Percentiles rank a stretch among this genome's conserved stretches.
phyloP scores from a whole-genome alignment of 2,797 vertebrate species.

The Aselliscus stoliczkanus region DNA sequence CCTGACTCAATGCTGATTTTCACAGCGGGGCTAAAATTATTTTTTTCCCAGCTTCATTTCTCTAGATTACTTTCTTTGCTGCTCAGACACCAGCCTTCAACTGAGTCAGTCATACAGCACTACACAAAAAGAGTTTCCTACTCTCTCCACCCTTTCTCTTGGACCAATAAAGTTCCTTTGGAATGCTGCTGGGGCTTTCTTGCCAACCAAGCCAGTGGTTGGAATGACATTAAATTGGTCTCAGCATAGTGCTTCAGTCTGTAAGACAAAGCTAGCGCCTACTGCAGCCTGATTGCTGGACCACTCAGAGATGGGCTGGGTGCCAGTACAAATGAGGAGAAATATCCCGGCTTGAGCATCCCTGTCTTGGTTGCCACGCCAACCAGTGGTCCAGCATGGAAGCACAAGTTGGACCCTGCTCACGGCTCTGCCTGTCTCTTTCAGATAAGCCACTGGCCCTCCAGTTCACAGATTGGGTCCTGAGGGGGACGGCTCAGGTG shows the following conservation, averaged over 20 bases:
- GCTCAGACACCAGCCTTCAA: background rate
- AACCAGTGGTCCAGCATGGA: background rate
- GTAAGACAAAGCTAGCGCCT: background rate
- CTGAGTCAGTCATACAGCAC: conserved; percentile 41
- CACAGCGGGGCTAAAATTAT: background rate
- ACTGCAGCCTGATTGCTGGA: background rate
- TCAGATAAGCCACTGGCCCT: conserved; percentile 88
- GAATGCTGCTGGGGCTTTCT: conserved; percentile 36
- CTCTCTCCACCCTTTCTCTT: conserved; percentile 20
- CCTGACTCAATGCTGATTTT: background rate
- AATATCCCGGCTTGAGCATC: accelerated
- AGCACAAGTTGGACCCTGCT: background rate
- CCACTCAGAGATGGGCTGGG: background rate
- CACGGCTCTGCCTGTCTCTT: conserved; percentile 61
- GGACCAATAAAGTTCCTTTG: conserved; percentile 53
- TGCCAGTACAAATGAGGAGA: background rate
- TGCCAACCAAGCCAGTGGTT: conserved; percentile 36
- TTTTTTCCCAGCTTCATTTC: conserved; percentile 8
- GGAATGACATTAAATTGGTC: background rate
- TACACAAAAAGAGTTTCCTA: background rate
- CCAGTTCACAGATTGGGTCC: conserved; percentile 92
- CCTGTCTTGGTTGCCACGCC: background rate
- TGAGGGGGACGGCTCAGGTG: conserved; percentile 94
- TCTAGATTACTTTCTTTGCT: background rate
- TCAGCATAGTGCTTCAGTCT: background rate